These are phyloP conservation scores for Mesocentrotus franciscanus DNA, from an alignment of 53 echinoderm and acorn worm species.

Conservation along the genomic window DNA sequence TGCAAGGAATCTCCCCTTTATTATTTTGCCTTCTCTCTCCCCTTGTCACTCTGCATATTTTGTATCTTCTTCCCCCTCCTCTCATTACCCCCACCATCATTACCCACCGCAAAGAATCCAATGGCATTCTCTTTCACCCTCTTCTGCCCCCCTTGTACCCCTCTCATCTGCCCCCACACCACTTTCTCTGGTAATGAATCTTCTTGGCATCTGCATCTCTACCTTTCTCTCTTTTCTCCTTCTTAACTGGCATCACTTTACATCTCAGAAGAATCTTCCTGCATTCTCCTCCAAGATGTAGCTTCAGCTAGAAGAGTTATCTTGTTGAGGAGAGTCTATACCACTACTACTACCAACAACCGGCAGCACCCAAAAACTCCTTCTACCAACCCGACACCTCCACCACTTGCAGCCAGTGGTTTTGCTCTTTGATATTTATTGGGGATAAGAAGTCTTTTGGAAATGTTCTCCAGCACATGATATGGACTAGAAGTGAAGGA, in stretches of 20 bases:
- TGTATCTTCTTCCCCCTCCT: conserved; percentile 17
- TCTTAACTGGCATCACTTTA: conserved; percentile 46
- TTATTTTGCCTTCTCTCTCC: conserved; percentile 14
- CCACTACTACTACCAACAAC: neutral
- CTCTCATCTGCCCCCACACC: conserved; percentile 32
- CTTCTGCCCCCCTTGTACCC: neutral
- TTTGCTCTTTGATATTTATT: neutral
- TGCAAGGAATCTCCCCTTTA: conserved; percentile 15
- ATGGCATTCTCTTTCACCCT: conserved; percentile 16
- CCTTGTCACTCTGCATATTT: conserved; percentile 2
- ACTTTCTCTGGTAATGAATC: neutral
- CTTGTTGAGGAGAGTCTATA: conserved; percentile 17
- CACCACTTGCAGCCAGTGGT: neutral
- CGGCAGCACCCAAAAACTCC: neutral
- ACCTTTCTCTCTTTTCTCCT: conserved; percentile 1
- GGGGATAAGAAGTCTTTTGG: neutral
- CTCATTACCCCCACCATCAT: conserved; percentile 28
- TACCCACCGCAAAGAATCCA: neutral
- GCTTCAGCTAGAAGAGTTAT: neutral
- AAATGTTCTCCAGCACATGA: neutral
- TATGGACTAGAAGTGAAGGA: neutral
- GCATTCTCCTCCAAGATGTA: conserved; percentile 60
- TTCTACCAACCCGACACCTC: neutral
- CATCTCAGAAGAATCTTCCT: conserved; percentile 8
- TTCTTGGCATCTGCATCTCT: conserved; percentile 1